Conservation (phyloP, 2,113 vertebrate genomes). For the Gavia stellata region DNA sequence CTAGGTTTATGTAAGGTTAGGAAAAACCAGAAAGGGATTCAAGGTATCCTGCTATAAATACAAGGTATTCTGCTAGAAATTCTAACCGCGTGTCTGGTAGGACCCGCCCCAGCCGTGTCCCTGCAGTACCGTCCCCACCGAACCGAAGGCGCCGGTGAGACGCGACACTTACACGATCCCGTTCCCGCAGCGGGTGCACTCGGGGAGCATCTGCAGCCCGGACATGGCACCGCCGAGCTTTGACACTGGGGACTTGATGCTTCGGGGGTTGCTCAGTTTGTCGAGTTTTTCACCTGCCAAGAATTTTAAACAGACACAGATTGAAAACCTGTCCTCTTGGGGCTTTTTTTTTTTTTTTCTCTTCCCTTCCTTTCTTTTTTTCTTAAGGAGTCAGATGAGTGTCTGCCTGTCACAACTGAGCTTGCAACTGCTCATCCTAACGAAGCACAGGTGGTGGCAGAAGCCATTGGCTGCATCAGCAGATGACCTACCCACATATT, state of each 20-base stretch:
- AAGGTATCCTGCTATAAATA: background rate
- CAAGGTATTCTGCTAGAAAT: background rate
- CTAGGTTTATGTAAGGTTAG: background rate
- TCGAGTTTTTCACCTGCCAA: slow-evolving; percentile 79
- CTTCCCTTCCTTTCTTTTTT: background rate
- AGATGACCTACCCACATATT: fast-evolving
- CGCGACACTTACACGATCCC: slow-evolving; percentile 89
- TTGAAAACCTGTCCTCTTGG: background rate
- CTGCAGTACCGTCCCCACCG: fast-evolving
- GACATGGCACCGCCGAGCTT: slow-evolving; percentile 81
- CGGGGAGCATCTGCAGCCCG: slow-evolving; percentile 87
- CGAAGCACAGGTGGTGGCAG: fast-evolving
- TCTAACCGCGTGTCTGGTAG: fast-evolving
- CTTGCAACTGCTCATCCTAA: background rate
- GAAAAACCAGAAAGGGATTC: background rate
- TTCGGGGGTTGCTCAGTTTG: slow-evolving; percentile 69
- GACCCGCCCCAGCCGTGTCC: background rate
- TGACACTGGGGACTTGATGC: slow-evolving; percentile 79
- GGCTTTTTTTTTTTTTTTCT: background rate
- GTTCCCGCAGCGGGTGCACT: slow-evolving; percentile 89
- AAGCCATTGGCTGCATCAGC: background rate
- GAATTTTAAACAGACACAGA: background rate
- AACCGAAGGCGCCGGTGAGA: fast-evolving
- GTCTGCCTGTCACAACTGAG: background rate
- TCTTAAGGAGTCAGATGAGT: background rate